Evolutionary conservation across 2,797 vertebrate species (phyloP).

Genomic region (Thaleichthys pacificus): DNA sequence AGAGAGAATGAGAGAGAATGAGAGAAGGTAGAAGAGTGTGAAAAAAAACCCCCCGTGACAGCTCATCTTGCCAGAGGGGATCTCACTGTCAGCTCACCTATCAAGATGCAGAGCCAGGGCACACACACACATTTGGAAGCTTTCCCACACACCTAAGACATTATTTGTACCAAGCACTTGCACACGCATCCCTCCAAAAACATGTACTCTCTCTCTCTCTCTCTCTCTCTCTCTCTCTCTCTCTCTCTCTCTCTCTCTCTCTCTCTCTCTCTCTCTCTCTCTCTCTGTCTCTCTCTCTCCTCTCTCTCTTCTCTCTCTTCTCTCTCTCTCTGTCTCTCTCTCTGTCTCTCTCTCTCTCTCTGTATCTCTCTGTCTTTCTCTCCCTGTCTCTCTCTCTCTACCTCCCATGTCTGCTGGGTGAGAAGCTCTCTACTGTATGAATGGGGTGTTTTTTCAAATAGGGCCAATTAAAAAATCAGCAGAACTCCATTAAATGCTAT

Average conservation of each 20-base stretch:
- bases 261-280: no score
- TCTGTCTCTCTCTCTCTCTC: neutral
- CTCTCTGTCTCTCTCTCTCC: no score
- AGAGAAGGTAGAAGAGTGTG: neutral
- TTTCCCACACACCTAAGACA: neutral
- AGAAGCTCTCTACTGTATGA: no score
- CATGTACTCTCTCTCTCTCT: neutral
- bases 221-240: neutral
- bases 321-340: neutral
- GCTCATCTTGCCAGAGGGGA: neutral
- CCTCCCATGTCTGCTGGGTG: no score
- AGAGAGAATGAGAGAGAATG: no score
- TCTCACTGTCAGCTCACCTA: neutral
- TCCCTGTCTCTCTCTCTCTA: no score
- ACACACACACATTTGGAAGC: neutral
- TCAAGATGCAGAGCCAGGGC: neutral
- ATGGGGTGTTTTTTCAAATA: no score
- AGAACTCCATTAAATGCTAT: no score
- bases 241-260: no score
- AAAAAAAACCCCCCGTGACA: neutral
- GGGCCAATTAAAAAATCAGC: no score
- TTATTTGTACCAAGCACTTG: neutral
- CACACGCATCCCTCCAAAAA: no score
- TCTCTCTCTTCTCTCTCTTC: neutral
- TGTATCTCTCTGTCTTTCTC: neutral